Conservation (phyloP, 64 coral and sea anemone species). For the Montipora sp. region DNA sequence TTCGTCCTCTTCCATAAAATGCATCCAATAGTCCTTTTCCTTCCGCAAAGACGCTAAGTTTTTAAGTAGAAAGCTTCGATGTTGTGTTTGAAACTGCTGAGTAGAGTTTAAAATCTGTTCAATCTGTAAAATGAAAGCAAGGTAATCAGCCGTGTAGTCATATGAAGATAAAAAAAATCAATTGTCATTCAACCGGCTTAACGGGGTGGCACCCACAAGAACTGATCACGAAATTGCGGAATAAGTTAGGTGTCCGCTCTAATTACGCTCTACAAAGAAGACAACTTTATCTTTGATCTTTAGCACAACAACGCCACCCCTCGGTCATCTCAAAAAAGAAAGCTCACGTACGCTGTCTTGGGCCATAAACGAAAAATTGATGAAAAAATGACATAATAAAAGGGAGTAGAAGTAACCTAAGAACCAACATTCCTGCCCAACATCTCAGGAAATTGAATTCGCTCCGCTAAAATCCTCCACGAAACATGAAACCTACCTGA, state of each 20-base stretch:
- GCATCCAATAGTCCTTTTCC: conserved; percentile 11
- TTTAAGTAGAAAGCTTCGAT: background rate
- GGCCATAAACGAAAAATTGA: background rate
- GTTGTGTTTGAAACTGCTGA: background rate
- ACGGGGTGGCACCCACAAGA: background rate
- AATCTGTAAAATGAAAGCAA: conserved; percentile 32
- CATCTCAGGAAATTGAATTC: background rate
- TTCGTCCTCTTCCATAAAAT: conserved; percentile 23
- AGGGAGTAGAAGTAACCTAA: background rate
- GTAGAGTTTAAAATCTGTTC: conserved; percentile 19
- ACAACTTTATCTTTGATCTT: background rate
- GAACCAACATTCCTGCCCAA: background rate
- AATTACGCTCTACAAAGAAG: background rate
- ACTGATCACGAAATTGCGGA: background rate
- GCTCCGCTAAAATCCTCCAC: background rate
- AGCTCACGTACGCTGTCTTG: too few species aligned
- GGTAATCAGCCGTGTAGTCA: background rate
- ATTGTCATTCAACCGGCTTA: background rate
- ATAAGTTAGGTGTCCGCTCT: background rate
- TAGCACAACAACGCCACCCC: background rate
- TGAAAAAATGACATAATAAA: background rate
- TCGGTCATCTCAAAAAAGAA: background rate
- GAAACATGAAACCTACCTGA: background rate
- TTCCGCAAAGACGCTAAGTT: conserved; percentile 1
- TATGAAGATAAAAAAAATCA: background rate